Percentiles rank a stretch among this genome's conserved stretches.
These are phyloP conservation scores for Caranx ignobilis DNA, from an alignment of 2,113 vertebrate genomes.

Conservation along the genomic window DNA sequence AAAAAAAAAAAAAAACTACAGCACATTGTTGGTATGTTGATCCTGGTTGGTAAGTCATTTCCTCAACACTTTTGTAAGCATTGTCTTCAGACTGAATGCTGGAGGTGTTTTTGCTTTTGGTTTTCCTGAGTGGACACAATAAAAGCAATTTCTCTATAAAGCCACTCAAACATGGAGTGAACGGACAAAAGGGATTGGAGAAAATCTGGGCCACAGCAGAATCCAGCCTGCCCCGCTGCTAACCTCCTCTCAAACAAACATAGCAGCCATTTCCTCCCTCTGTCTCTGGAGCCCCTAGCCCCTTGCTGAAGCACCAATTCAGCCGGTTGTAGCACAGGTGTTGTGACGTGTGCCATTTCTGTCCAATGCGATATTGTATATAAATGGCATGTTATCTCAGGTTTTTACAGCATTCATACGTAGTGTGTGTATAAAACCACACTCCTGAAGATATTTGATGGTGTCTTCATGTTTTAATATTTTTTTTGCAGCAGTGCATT, in stretches of 20 bases:
- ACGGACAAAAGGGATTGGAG: slow-evolving; percentile 76
- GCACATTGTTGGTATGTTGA: slow-evolving; percentile 55
- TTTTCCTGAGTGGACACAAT: slow-evolving; percentile 80
- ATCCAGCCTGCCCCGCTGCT: slow-evolving; percentile 77
- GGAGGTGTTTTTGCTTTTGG: slow-evolving; percentile 75
- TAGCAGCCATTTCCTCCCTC: slow-evolving; percentile 77
- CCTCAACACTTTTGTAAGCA: slow-evolving; percentile 72
- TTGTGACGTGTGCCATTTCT: slow-evolving; percentile 65
- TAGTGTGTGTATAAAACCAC: background rate
- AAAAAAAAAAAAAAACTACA: slow-evolving; percentile 19
- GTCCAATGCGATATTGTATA: slow-evolving; percentile 40
- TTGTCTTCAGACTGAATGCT: slow-evolving; percentile 72
- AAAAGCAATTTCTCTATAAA: slow-evolving; percentile 81
- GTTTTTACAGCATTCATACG: background rate
- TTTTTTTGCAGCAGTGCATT: slow-evolving; percentile 1
- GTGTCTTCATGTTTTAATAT: background rate
- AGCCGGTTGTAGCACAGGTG: slow-evolving; percentile 68
- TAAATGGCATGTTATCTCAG: slow-evolving; percentile 42
- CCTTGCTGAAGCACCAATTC: slow-evolving; percentile 67
- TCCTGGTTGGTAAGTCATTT: slow-evolving; percentile 72
- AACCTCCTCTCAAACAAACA: slow-evolving; percentile 79
- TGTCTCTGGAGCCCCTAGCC: slow-evolving; percentile 70
- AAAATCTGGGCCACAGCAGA: slow-evolving; percentile 80
- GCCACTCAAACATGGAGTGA: slow-evolving; percentile 77
- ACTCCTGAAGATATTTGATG: background rate